phyloP scores from a whole-genome alignment of 2,888 invertebrate species.

The Ypsolopha sequella region DNA sequence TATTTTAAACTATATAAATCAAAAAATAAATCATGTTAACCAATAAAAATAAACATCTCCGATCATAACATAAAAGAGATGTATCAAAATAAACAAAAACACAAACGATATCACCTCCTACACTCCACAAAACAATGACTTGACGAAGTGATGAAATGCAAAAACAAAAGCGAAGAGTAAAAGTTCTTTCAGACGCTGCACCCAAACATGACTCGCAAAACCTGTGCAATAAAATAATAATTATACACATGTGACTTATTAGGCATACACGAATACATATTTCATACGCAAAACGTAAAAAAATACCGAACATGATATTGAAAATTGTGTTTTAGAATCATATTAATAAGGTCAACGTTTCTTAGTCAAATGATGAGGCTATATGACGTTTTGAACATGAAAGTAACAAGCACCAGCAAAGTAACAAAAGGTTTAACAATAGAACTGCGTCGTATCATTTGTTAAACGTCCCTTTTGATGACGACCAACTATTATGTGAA shows the following conservation, averaged over 20 bases:
- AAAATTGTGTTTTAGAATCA: too few species aligned
- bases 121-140: constrained; percentile 44
- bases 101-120: constrained; percentile 31
- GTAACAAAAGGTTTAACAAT: constrained; percentile 65
- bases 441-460: constrained; percentile 65
- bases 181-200: constrained; percentile 25
- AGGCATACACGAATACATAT: constrained; percentile 37
- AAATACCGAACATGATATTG: too few species aligned
- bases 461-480: constrained; percentile 67
- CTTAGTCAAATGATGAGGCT: not conserved
- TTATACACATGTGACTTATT: constrained; percentile 68
- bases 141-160: constrained; percentile 25
- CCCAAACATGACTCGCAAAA: constrained; percentile 58
- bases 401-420: constrained; percentile 37
- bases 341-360: too few species aligned
- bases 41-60: too few species aligned
- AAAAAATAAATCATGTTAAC: not conserved
- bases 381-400: constrained; percentile 25
- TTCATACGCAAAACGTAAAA: too few species aligned
- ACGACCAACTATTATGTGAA: constrained; percentile 64
- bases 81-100: not conserved
- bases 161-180: constrained; percentile 31
- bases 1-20: not conserved
- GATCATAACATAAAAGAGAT: not conserved
- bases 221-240: constrained; percentile 64